Conservation (phyloP, 2,888 invertebrate genomes). For the Aelia acuminata region DNA sequence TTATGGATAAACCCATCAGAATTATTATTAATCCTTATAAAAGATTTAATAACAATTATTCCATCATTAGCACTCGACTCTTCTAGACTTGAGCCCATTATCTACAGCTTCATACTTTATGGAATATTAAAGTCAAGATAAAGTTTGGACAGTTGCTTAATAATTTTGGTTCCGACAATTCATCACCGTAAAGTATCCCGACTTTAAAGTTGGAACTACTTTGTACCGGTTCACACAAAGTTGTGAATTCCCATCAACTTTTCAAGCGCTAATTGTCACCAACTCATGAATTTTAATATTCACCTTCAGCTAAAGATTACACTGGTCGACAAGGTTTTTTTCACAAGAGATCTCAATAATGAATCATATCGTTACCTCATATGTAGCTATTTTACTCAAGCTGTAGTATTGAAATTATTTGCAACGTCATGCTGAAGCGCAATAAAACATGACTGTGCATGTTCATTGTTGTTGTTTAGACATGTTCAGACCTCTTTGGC, state of each 20-base stretch:
- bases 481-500: no score
- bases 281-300: not conserved
- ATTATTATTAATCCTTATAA: no score
- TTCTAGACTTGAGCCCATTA: not conserved
- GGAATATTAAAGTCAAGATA: not conserved
- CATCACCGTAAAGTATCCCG: not conserved
- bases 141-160: not conserved
- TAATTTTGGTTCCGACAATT: not conserved
- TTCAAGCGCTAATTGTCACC: not conserved
- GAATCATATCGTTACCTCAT: no score
- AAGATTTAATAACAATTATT: not conserved
- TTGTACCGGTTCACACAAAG: not conserved
- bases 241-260: not conserved
- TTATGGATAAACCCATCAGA: no score
- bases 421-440: no score
- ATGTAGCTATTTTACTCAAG: no score
- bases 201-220: not conserved
- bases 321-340: no score
- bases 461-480: no score
- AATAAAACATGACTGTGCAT: no score
- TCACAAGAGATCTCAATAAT: no score
- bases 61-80: not conserved
- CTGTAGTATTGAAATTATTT: no score
- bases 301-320: no score
- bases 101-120: not conserved